Evolutionary conservation across 2,888 invertebrate species (phyloP), one percentile per base, ranked within the genome.

Genomic region (Ichneumoninae sp.): DNA sequence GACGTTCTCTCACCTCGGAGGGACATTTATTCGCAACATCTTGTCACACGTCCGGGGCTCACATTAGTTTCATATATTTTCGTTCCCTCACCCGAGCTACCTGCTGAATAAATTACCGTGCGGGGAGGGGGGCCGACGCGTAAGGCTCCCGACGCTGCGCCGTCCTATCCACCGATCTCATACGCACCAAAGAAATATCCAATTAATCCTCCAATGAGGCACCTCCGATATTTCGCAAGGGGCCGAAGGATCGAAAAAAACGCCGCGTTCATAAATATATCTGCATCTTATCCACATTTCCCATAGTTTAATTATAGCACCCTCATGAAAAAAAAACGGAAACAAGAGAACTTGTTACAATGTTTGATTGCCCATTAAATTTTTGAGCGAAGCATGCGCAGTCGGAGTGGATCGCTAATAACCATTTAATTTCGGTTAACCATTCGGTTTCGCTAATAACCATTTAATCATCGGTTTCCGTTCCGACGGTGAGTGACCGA

Each of bases 61-160:
- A 75, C 84, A 82, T 84, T 79, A 82, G 84, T 82, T 84, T 82
- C 70, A 79, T 82, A 84, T 84, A 82, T 82, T 84, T 82, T 74
- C 62, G 36, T 44, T 44, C 40, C 47, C 57, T 50, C 75, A 75
- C 70, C 54, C 78, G 50, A 50, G 84, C 84, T 79, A 82, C 78
- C 75, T 82, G 79, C 44, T 79, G 84, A 84, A 84, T 84, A 82
- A 84, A 75, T 84, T 79, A 84, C 40, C 66, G 70, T 1, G 26
- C 40, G 40, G 19, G 22, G 62, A 66, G 57, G 26, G 50, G 22
- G 47, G 60, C 69, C 36, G 4, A 44, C 44, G 36, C 60, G 47
- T n/a, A 62, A 62, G 62, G 66, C 74, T 62, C 5, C 26, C 19
- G 26, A 8, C 22, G 54, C 54, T 40, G 19, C 26, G 40, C 50